Conservation (phyloP, 2,797 vertebrate species). For the Benthosema pterotum region DNA sequence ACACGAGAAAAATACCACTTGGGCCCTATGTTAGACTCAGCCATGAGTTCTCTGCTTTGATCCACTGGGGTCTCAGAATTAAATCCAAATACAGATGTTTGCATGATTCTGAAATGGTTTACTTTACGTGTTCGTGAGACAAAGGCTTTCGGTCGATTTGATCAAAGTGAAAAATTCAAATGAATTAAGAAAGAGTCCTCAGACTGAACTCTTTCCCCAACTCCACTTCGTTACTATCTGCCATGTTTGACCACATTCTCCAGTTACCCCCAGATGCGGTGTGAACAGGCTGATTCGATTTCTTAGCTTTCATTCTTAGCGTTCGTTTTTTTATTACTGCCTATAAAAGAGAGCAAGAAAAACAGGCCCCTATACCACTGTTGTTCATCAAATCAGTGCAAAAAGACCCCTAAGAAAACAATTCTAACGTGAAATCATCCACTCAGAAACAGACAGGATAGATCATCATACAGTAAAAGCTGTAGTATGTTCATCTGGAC, state of each 20-base stretch:
- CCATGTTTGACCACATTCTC: too few relatives aligned
- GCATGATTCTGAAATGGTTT: too few relatives aligned
- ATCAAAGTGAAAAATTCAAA: too few relatives aligned
- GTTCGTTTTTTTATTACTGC: conserved; percentile 18
- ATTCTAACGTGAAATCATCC: conserved; percentile 6
- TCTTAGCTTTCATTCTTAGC: neutral
- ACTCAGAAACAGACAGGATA: neutral
- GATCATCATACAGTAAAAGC: neutral
- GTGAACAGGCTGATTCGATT: too few relatives aligned
- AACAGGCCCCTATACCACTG: conserved; percentile 17
- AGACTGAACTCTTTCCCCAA: too few relatives aligned
- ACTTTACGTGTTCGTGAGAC: too few relatives aligned
- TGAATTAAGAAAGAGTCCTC: too few relatives aligned
- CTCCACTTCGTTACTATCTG: too few relatives aligned
- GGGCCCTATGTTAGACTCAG: too few relatives aligned
- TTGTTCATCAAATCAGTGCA: conserved; percentile 18
- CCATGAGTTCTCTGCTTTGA: conserved; percentile 1
- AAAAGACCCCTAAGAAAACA: conserved; percentile 4
- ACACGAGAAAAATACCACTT: neutral
- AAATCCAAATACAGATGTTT: too few relatives aligned
- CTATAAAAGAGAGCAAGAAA: conserved; percentile 39
- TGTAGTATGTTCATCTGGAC: neutral
- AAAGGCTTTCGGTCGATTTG: too few relatives aligned
- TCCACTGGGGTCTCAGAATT: neutral
- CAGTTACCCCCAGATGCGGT: too few relatives aligned